These are phyloP conservation scores for Mormyrops boulengeri DNA, from an alignment of 2,797 vertebrate species.

Conservation along the genomic window DNA sequence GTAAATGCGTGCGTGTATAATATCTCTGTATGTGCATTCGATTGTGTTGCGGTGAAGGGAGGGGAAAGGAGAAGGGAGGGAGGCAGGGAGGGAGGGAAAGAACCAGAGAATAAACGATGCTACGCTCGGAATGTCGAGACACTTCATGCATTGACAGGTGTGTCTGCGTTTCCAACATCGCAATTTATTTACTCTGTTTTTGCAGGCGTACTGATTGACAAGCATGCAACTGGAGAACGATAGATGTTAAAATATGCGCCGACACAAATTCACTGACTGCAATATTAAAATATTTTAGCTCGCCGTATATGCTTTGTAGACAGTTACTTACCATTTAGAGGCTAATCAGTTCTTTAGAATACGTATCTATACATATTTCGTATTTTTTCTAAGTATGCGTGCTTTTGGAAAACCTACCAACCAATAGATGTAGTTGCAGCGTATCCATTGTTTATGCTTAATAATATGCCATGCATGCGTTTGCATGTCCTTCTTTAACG, in stretches of 20 bases:
- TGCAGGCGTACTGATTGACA: conserved; percentile 42
- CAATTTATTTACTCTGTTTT: conserved; percentile 48
- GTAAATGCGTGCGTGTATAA: conserved; percentile 25
- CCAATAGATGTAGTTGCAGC: background rate
- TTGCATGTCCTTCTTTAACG: background rate
- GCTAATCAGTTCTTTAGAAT: background rate
- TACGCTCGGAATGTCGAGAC: conserved; percentile 34
- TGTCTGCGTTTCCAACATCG: conserved; percentile 40
- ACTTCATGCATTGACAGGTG: conserved; percentile 53
- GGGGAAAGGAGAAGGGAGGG: conserved; percentile 4
- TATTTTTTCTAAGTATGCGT: background rate
- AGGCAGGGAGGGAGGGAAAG: conserved; percentile 9
- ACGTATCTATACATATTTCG: background rate
- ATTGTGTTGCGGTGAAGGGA: conserved; percentile 38
- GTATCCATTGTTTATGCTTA: background rate
- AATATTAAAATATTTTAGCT: conserved; percentile 6
- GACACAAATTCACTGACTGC: conserved; percentile 3
- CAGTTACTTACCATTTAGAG: background rate
- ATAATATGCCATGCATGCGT: conserved; percentile 2
- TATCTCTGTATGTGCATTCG: conserved; percentile 27
- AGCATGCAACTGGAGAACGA: background rate
- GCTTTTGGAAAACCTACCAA: background rate
- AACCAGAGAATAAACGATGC: conserved; percentile 38
- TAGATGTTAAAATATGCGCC: conserved; percentile 2
- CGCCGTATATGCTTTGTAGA: conserved; percentile 5